Evolutionary conservation across 2,113 vertebrate species (phyloP).

Genomic region (Pterophyllum scalare): DNA sequence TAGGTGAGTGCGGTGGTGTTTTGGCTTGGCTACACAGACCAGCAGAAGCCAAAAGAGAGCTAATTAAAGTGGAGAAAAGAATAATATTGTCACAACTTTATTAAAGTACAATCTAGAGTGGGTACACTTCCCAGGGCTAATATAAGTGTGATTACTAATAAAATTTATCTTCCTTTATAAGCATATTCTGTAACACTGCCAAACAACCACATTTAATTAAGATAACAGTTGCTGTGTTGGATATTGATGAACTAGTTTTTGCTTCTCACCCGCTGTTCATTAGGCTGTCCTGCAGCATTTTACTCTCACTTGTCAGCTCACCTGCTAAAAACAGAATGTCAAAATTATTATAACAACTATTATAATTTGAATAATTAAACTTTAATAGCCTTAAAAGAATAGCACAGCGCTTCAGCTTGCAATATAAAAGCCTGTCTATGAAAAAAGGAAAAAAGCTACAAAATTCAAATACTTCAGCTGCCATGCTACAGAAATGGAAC

Average conservation of each 20-base stretch:
- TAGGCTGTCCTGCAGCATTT: slow-evolving; percentile 90
- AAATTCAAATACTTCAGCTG: not conserved
- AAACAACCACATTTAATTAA: slow-evolving; percentile 12
- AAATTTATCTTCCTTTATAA: not conserved
- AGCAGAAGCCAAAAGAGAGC: slow-evolving; percentile 89
- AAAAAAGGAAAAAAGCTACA: not conserved
- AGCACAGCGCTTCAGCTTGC: not conserved
- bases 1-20: slow-evolving; percentile 88
- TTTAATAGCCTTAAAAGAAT: not conserved
- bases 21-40: slow-evolving; percentile 88
- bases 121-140: not conserved
- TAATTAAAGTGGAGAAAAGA: slow-evolving; percentile 63
- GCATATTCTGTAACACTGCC: not conserved
- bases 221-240: not conserved
- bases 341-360: not conserved
- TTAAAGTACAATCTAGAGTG: not conserved
- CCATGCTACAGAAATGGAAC: not conserved
- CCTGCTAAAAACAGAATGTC: slow-evolving; percentile 67
- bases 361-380: not conserved
- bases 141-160: not conserved
- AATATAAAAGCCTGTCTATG: not conserved
- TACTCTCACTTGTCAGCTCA: slow-evolving; percentile 89
- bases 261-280: slow-evolving; percentile 92
- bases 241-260: not conserved
- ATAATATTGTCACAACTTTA: not conserved